Percentiles rank a stretch among this genome's conserved stretches.
Conservation (phyloP, 1,140 invertebrate genomes). For the Diorhabda elongata region DNA sequence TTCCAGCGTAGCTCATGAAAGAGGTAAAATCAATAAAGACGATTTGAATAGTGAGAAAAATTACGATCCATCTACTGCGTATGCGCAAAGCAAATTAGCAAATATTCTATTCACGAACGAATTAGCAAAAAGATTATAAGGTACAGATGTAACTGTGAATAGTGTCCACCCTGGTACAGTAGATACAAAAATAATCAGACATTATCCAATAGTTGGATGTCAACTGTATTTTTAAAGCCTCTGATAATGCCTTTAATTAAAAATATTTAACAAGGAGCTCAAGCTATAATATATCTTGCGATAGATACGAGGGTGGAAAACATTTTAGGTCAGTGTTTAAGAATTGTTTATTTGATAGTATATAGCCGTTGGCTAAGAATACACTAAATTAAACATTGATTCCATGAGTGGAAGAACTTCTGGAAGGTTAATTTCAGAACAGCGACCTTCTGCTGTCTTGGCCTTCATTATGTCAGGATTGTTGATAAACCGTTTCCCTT, state of each 20-base stretch:
- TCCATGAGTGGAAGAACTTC: no score
- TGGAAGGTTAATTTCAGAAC: no score
- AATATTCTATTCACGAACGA: slow-evolving; percentile 85
- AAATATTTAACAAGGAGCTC: slow-evolving; percentile 66
- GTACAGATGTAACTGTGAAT: slow-evolving; percentile 76
- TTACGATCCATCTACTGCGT: slow-evolving; percentile 68
- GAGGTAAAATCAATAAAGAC: slow-evolving; percentile 67
- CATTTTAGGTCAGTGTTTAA: slow-evolving; percentile 64
- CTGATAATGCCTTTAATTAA: slow-evolving; percentile 75
- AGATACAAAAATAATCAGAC: slow-evolving; percentile 73
- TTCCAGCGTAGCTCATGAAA: slow-evolving; percentile 65
- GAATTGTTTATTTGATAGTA: not conserved
- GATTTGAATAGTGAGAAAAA: slow-evolving; percentile 71
- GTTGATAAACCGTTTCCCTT: no score
- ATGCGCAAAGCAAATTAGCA: slow-evolving; percentile 86
- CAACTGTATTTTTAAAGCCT: slow-evolving; percentile 62
- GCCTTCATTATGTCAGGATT: no score
- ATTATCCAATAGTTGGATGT: slow-evolving; percentile 61
- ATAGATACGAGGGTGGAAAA: slow-evolving; percentile 65
- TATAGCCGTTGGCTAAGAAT: not conserved
- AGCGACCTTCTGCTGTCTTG: no score
- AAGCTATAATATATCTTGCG: slow-evolving; percentile 68
- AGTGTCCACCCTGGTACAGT: slow-evolving; percentile 84
- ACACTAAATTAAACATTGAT: no score
- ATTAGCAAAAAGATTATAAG: slow-evolving; percentile 66